Conservation (phyloP, 2,797 vertebrate species). For the Sebastes trivittatus region DNA sequence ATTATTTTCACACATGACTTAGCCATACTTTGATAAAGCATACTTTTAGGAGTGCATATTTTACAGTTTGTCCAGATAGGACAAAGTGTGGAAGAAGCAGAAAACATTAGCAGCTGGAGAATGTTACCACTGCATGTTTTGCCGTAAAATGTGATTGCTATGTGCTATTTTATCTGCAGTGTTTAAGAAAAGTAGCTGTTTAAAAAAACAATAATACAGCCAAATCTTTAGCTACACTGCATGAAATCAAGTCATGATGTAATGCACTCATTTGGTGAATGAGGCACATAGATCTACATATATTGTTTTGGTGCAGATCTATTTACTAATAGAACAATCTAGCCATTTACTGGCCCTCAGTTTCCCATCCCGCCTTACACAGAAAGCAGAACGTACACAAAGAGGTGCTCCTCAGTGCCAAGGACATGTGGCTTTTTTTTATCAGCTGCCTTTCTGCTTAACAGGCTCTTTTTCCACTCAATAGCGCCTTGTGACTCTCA, state of each 20-base stretch:
- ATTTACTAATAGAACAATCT: conserved; percentile 8
- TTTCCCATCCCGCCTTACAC: not conserved
- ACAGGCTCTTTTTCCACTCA: conserved; percentile 22
- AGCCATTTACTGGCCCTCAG: not conserved
- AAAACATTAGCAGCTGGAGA: not conserved
- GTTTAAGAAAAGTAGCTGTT: not conserved
- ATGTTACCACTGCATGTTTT: not conserved
- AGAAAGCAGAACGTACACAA: conserved; percentile 8
- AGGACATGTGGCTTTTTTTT: conserved; percentile 45
- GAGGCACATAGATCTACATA: not conserved
- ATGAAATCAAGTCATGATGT: not conserved
- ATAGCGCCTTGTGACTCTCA: conserved; percentile 44
- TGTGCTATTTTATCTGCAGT: not conserved
- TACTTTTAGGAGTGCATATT: not conserved
- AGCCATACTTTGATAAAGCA: not conserved
- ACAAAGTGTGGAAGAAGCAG: not conserved
- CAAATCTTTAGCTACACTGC: not conserved
- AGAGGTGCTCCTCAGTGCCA: conserved; percentile 19
- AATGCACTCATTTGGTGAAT: not conserved
- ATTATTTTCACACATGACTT: not conserved
- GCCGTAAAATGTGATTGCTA: not conserved
- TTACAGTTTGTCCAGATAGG: not conserved
- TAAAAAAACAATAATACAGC: not conserved
- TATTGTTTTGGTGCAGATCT: not conserved
- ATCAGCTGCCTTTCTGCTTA: conserved; percentile 44